Conservation (phyloP, 2,797 vertebrate species). For the Gymnopithys bicolor region DNA sequence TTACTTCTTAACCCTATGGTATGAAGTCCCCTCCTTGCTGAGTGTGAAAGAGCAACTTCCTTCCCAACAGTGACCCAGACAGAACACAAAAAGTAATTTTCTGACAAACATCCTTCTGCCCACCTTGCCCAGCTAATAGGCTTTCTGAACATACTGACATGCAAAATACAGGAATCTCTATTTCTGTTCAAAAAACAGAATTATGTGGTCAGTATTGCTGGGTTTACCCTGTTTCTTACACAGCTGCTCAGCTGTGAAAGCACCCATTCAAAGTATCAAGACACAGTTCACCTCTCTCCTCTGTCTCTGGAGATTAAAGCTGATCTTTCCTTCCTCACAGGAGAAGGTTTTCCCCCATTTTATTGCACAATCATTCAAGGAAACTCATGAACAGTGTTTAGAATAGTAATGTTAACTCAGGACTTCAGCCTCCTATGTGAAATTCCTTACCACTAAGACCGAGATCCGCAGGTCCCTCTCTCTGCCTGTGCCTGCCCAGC, state of each 20-base stretch:
- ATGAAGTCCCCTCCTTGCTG: neutral
- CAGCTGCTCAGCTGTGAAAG: constrained; percentile 5
- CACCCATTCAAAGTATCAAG: neutral
- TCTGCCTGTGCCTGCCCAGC: neutral
- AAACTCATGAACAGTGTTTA: neutral
- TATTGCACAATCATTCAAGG: neutral
- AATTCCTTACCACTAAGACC: neutral
- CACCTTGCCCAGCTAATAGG: neutral
- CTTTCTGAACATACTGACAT: neutral
- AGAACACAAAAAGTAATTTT: neutral
- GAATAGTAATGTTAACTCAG: neutral
- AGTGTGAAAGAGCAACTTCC: neutral
- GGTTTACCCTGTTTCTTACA: neutral
- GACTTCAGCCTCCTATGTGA: neutral
- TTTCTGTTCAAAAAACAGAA: neutral
- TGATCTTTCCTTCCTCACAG: neutral
- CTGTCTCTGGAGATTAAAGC: neutral
- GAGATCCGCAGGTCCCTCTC: rapidly evolving
- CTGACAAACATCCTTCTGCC: neutral
- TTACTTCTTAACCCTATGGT: neutral
- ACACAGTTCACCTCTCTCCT: neutral
- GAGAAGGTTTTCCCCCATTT: neutral
- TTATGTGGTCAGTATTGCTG: neutral
- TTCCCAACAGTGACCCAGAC: neutral
- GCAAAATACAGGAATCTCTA: neutral